Evolutionary conservation across 2,797 vertebrate genomes (phyloP).

Genomic region (Leptodactylus fallax): DNA sequence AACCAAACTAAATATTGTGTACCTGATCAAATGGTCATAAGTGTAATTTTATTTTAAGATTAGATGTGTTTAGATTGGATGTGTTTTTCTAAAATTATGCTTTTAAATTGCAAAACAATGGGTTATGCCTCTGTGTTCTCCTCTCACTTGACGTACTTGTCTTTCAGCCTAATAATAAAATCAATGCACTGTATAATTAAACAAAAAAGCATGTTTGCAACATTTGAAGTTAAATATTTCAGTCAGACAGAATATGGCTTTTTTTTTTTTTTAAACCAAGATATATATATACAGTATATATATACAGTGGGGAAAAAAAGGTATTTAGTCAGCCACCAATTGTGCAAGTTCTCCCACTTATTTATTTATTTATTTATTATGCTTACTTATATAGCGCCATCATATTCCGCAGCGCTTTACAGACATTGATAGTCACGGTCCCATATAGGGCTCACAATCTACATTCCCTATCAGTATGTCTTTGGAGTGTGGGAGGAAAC

Average conservation of each 20-base stretch:
- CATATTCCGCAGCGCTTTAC: no score
- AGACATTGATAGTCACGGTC: no score
- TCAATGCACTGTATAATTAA: conserved; percentile 60
- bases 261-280: neutral
- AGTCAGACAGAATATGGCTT: conserved; percentile 7
- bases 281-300: neutral
- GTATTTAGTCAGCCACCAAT: no score
- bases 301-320: no score
- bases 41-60: neutral
- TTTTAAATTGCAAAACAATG: conserved; percentile 24
- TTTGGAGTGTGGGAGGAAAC: no score
- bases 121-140: conserved; percentile 16
- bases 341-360: no score
- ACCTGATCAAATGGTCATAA: neutral
- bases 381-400: no score
- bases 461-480: no score
- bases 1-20: neutral
- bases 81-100: neutral
- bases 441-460: no score
- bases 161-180: conserved; percentile 51
- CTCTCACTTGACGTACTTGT: conserved; percentile 38
- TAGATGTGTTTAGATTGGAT: neutral
- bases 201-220: conserved; percentile 45
- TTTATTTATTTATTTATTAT: no score
- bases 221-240: conserved; percentile 57